Evolutionary conservation across 2,888 invertebrate species (phyloP), one percentile per base, ranked within the genome.

Genomic region (Hydraecia micacea): DNA sequence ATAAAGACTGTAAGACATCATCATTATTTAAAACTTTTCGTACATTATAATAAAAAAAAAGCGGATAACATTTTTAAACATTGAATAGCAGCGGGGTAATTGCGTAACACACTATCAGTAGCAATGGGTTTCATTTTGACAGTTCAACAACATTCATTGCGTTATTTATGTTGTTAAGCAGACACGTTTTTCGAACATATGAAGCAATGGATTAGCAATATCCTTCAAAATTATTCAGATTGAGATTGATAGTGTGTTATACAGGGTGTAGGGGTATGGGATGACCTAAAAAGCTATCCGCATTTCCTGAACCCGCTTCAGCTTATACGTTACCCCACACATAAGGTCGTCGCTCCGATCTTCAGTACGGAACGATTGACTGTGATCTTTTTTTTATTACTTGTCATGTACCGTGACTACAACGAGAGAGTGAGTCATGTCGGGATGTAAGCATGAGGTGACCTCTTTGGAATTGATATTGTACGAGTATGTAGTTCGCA

Each of bases 261-360:
- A n/a, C n/a, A n/a, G n/a, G n/a, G n/a, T n/a, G n/a, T n/a, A n/a
- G n/a, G n/a, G n/a, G n/a, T n/a, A n/a, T n/a, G n/a, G n/a, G n/a
- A n/a, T n/a, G n/a, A n/a, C n/a, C n/a, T 55, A n/a, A n/a, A 58
- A n/a, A 58, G 55, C 11, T 11, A 58, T n/a, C 11, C 11, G n/a
- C 2, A 36, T 36, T 36, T 36, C 36, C 36, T 5, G 36, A 36
- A 25, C 36, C 63, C 93, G 92, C 93, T 85, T 21, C 46, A 77
- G 85, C 90, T 79, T 86, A 58, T 90, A 15, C 60, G 79, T 87
- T 86, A 78, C 2, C 15, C 91, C 91, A 83, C 73, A 32, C n/a
- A 58, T 89, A 92, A 93, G 96, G 96, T 96, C 96, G 95, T 91
- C 96, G 96, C 94, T 92, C 96, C 94, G 94, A 96, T 96, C 96